Percentiles rank a stretch among this genome's conserved stretches.
Conservation (phyloP, 2,888 invertebrate species). For the Polymixis flavicincta region DNA sequence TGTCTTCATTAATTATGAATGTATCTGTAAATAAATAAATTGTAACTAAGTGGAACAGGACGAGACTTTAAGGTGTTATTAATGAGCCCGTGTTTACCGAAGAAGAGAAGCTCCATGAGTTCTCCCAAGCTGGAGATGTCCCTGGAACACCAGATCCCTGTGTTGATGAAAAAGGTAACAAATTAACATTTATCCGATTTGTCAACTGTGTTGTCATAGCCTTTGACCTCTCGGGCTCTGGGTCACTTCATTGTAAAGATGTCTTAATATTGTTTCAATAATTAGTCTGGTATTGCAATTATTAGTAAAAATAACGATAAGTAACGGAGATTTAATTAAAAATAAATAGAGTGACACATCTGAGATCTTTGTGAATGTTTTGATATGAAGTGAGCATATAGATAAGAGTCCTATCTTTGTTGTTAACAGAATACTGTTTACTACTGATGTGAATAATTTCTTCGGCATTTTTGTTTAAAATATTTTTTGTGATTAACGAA, state of each 20-base stretch:
- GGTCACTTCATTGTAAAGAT: slow-evolving; percentile 49
- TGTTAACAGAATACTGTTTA: slow-evolving; percentile 34
- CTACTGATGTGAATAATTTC: slow-evolving; percentile 21
- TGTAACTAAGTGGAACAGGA: slow-evolving; percentile 74
- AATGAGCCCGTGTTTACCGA: slow-evolving; percentile 76
- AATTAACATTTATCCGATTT: slow-evolving; percentile 41
- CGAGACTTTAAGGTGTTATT: slow-evolving; percentile 73
- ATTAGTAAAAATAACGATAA: slow-evolving; percentile 45
- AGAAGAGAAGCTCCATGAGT: slow-evolving; percentile 78
- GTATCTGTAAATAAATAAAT: slow-evolving; percentile 76
- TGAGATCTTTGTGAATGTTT: slow-evolving; percentile 49
- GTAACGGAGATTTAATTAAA: slow-evolving; percentile 43
- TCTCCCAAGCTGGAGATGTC: slow-evolving; percentile 86
- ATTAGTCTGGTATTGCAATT: slow-evolving; percentile 47
- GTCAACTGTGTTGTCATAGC: slow-evolving; percentile 53
- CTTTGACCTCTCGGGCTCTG: slow-evolving; percentile 48
- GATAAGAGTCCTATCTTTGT: slow-evolving; percentile 40
- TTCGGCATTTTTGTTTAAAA: slow-evolving; percentile 10
- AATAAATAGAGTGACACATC: slow-evolving; percentile 53
- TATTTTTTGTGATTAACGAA: slow-evolving; percentile 13
- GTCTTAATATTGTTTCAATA: slow-evolving; percentile 44
- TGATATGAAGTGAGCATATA: slow-evolving; percentile 21
- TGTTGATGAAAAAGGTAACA: slow-evolving; percentile 86
- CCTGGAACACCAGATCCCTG: slow-evolving; percentile 86
- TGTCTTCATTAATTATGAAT: slow-evolving; percentile 77